phyloP scores from a whole-genome alignment of 2,797 vertebrate genomes.

The Delichon dasypus region DNA sequence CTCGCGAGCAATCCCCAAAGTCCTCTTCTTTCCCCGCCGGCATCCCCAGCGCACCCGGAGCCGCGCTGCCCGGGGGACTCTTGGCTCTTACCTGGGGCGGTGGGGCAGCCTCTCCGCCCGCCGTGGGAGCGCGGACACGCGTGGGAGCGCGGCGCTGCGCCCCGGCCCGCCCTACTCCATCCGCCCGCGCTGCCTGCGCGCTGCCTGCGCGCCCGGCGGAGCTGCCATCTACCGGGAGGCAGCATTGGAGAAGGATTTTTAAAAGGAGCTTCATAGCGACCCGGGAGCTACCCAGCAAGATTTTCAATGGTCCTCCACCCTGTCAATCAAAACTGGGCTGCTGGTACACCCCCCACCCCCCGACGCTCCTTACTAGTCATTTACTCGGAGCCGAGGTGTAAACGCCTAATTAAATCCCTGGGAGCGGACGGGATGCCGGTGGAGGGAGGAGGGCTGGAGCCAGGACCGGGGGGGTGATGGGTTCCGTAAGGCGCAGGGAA shows the following conservation, averaged over 20 bases:
- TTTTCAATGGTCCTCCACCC: constrained; percentile 76
- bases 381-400: constrained; percentile 60
- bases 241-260: constrained; percentile 85
- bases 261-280: constrained; percentile 81
- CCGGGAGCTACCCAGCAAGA: constrained; percentile 69
- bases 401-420: constrained; percentile 47
- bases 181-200: constrained; percentile 22
- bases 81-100: constrained; percentile 27
- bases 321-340: constrained; percentile 82
- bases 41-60: neutral
- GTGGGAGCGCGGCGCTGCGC: constrained; percentile 21
- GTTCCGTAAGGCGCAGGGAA: neutral
- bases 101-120: neutral
- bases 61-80: too few species aligned
- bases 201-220: constrained; percentile 64
- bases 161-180: constrained; percentile 27
- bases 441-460: constrained; percentile 12
- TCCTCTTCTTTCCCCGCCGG: neutral
- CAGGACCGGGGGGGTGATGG: neutral
- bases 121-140: constrained; percentile 23
- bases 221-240: constrained; percentile 84
- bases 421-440: constrained; percentile 32
- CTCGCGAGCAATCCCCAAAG: neutral
- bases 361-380: constrained; percentile 39
- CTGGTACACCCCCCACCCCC: neutral